Evolutionary conservation across 2,888 invertebrate genomes (phyloP).

Genomic region (Pyrrhosoma nymphula): DNA sequence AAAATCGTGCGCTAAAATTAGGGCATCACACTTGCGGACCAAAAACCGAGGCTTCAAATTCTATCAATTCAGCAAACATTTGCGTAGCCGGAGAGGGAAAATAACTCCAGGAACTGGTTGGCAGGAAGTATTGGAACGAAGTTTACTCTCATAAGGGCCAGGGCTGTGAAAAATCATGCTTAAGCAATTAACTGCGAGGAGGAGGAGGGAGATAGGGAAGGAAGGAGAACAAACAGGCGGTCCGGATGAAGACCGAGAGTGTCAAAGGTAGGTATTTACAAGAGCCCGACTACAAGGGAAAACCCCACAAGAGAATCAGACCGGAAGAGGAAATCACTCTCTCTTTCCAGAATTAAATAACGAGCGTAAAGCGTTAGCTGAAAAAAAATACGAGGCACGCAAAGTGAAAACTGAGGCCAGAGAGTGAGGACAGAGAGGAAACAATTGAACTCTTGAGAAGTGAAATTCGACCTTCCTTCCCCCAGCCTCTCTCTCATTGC

Average conservation of each 20-base stretch:
- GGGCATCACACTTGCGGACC: too few species aligned
- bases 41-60: neutral
- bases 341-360: neutral
- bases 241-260: neutral
- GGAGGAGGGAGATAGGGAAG: neutral
- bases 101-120: neutral
- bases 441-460: neutral
- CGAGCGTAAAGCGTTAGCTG: neutral
- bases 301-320: neutral
- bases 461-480: neutral
- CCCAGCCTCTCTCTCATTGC: neutral
- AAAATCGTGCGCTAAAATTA: too few species aligned
- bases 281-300: neutral
- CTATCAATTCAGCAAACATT: slow-evolving; percentile 4
- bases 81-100: neutral
- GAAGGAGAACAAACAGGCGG: neutral
- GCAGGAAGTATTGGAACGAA: neutral
- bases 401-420: neutral
- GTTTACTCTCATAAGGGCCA: neutral
- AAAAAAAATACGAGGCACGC: neutral
- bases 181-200: neutral
- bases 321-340: neutral
- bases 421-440: neutral
- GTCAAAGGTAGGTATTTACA: neutral
- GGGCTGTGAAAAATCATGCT: neutral